Evolutionary conservation across 35 echinoderm and acorn worm species (phyloP), one percentile per base, ranked within the genome.

Genomic region (Heliocidaris erythrogramma): DNA sequence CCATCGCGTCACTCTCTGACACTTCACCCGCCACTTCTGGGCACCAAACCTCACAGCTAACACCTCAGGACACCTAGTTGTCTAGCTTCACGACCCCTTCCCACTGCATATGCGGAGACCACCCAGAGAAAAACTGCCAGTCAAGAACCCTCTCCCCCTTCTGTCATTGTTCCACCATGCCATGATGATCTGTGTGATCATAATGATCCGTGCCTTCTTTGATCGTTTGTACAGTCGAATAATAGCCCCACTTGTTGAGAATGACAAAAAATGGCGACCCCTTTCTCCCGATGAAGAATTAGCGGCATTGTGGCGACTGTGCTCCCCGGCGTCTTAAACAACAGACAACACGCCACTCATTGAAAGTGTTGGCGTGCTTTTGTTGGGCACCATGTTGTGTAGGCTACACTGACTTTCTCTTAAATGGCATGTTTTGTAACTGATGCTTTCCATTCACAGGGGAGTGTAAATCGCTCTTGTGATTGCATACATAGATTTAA

Each of bases 361-460:
- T 11, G 12, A 32, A 89, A 89, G 87, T 89, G 87, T 89, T 89
- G 87, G 87, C 87, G 87, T 31, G 87, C 87, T 89, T 89, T 89
- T 89, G 87, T 89, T 48, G 30, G 4, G 47, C 87, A 30, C 87
- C 87, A 35, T 89, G 31, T 48, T 89, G 87, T 89, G 87, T 89
- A n/a, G n/a, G n/a, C n/a, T n/a, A 89, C 47, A 89, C 87, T 89
- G 87, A 89, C 87, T 89, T 89, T 89, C 87, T 47, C 4, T 4
- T 78, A 21, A 78, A 78, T 78, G 65, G 27, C 65, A 78, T 78
- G 65, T 78, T 78, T 78, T 78, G 65, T 78, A 78, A 78, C 65
- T 78, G 65, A 78, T 78, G 65, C 65, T 78, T 21, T 78, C 65
- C 65, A 78, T 78, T 78, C 14, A 78, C 7, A 0, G 65, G 8